Percentiles rank a stretch among this genome's conserved stretches.
Conservation (phyloP, 2,888 invertebrate genomes). For the Aleiodes leptofemur region DNA sequence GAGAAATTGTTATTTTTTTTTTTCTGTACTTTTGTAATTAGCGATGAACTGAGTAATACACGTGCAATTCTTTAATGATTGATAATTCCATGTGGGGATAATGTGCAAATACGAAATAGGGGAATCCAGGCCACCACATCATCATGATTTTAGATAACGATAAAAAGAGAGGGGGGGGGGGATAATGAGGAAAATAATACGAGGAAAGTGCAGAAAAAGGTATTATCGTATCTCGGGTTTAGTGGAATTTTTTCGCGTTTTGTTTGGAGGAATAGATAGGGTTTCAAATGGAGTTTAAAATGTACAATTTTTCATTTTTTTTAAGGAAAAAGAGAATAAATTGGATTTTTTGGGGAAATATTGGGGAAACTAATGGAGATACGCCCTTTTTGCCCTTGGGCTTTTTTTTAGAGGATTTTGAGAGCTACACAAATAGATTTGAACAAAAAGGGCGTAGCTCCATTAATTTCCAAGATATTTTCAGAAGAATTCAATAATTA, state of each 20-base stretch:
- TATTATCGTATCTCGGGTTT: no score
- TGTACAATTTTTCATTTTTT: no score
- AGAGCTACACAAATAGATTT: no score
- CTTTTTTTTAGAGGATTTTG: no score
- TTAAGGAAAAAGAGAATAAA: no score
- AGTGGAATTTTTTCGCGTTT: no score
- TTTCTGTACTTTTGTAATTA: neutral
- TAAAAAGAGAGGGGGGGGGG: neutral
- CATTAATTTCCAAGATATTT: no score
- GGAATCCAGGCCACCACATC: slow-evolving; percentile 42
- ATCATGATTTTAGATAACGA: slow-evolving; percentile 24
- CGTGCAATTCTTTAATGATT: slow-evolving; percentile 28
- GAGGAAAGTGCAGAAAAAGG: neutral
- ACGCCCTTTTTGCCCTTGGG: no score
- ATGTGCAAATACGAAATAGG: slow-evolving; percentile 34
- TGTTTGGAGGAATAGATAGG: neutral
- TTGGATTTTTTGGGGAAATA: no score
- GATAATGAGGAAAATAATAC: slow-evolving; percentile 33
- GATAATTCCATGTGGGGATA: slow-evolving; percentile 31
- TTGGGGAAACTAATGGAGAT: no score
- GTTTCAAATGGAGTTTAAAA: neutral
- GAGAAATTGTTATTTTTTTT: slow-evolving; percentile 8
- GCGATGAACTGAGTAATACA: slow-evolving; percentile 15
- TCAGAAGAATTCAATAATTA: no score
- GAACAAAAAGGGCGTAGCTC: no score